These are phyloP conservation scores for Rhineura floridana DNA, from an alignment of 2,113 vertebrate genomes.

Conservation along the genomic window DNA sequence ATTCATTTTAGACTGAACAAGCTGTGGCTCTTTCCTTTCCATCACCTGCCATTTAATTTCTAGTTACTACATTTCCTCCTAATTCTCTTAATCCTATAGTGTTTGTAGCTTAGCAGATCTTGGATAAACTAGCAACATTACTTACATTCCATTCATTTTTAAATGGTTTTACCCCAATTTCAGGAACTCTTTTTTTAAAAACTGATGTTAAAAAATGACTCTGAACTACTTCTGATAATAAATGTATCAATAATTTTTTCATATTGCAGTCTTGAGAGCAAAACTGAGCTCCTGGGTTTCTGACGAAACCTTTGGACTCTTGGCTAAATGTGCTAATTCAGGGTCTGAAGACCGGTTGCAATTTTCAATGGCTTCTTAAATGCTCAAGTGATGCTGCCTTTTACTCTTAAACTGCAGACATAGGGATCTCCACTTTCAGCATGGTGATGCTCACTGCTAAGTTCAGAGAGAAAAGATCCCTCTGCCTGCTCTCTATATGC, in stretches of 20 bases:
- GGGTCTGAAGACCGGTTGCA: background rate
- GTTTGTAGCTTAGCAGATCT: background rate
- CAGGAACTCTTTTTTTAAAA: background rate
- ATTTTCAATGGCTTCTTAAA: background rate
- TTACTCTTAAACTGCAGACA: no score
- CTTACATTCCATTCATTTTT: conserved; percentile 3
- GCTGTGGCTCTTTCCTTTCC: background rate
- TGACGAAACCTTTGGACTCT: background rate
- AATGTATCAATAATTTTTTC: background rate
- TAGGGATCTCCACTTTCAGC: no score
- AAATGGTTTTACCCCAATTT: background rate
- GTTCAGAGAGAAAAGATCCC: no score
- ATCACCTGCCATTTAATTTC: background rate
- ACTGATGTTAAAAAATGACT: background rate
- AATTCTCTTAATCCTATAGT: background rate
- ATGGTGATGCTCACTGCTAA: no score
- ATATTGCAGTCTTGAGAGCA: background rate
- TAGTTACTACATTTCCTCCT: background rate
- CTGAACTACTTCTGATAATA: background rate
- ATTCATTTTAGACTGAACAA: background rate
- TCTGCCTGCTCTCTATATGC: no score
- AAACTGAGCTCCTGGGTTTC: background rate
- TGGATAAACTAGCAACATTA: background rate
- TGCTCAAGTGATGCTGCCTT: no score
- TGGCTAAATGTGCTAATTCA: background rate